Evolutionary conservation across 2,113 vertebrate species (phyloP).

Genomic region (Amazona vittata): DNA sequence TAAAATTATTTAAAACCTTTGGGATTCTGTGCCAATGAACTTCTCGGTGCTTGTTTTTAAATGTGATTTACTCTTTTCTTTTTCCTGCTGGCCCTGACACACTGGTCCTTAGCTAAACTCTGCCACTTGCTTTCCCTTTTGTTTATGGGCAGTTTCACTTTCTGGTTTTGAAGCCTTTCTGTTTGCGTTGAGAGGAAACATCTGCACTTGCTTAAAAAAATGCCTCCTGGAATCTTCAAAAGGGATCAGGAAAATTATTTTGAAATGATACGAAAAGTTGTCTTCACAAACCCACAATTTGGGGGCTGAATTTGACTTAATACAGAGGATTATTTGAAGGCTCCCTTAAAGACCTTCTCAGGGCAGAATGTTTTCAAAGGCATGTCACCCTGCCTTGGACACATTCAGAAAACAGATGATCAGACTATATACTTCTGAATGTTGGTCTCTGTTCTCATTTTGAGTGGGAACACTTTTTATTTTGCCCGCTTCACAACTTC

Average conservation of each 20-base stretch:
- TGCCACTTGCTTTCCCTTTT: conserved; percentile 44
- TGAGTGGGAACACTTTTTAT: conserved; percentile 76
- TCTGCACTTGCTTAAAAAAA: conserved; percentile 50
- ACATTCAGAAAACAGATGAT: conserved; percentile 78
- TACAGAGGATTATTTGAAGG: conserved; percentile 10
- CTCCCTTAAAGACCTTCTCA: neutral
- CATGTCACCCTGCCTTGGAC: neutral
- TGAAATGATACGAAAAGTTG: neutral
- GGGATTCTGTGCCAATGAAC: neutral
- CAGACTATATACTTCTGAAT: conserved; percentile 74
- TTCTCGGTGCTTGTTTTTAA: neutral
- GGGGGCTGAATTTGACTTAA: neutral
- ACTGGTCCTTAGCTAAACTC: neutral
- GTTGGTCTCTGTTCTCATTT: conserved; percentile 74
- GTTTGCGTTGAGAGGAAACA: conserved; percentile 65
- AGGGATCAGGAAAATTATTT: conserved; percentile 24
- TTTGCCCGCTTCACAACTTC: conserved; percentile 78
- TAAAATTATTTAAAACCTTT: neutral
- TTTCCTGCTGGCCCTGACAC: neutral
- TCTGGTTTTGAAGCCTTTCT: conserved; percentile 59
- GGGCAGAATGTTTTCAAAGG: conserved; percentile 40
- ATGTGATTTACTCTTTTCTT: neutral
- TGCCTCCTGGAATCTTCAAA: conserved; percentile 54
- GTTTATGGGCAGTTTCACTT: conserved; percentile 69
- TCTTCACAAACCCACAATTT: conserved; percentile 18